Evolutionary conservation across 2,113 vertebrate species (phyloP), one percentile per base, ranked within the genome.

Genomic region (Lagenorhynchus albirostris): DNA sequence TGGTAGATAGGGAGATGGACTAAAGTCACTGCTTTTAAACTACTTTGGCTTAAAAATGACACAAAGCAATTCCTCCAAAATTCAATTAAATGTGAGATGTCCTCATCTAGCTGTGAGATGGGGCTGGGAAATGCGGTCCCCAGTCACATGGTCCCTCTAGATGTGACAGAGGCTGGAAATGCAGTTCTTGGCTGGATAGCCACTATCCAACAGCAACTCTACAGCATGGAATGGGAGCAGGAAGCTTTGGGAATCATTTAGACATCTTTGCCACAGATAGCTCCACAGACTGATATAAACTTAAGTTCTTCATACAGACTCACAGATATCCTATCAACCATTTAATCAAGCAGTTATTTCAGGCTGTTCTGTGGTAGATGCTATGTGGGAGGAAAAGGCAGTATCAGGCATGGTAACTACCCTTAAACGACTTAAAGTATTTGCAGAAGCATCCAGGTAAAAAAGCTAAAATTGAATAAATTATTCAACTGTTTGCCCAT

Each of bases 391-490:
- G 8, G 86, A 26, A 96, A 89, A 81, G 25, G 13, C 91, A 85
- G 1, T 58, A 89, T 68, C 65, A 95, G 63, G 8, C 31, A 50
- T 58, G 1, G 2, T 73, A 70, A 88, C 18, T 68, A 11, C 4
- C 33, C n/a, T 95, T 80, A 81, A 65, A 31, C 4, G 14, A 50
- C 29, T 44, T 38, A 65, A 3, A 44, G 33, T 36, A 58, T 91
- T 88, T 95, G 31, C 63, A 96, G 38, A 89, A 47, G 13, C 11
- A 81, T 81, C 67, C 76, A 71, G 41, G 67, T 80, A 79, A 90
- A 77, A 95, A 41, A 90, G 26, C 17, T 83, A 94, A 62, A 92
- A 83, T 25, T 55, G 38, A 95, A 95, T 87, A 14, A 63, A 33
- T 80, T 80, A 68, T 82, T 94, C 38, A 65, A 20, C 76, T 89